Base-by-base conservation (phyloP, 1,140 invertebrate genomes). In the Trichoplusia ni region DNA sequence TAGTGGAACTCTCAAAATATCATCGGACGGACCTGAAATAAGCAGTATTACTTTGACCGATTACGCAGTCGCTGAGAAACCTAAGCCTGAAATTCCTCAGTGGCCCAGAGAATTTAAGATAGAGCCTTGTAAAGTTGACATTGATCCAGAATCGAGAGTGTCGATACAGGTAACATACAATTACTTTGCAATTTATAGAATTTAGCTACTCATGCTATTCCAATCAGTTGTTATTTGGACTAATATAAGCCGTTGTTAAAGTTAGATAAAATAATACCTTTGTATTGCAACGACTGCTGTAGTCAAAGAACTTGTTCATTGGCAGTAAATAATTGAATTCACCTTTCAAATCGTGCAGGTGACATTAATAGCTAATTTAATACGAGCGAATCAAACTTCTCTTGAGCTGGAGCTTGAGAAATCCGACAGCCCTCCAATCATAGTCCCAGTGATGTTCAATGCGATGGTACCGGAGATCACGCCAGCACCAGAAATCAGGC, bases 51-150 rank as follows among this genome's bases (percentile, higher is more conserved):
- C 80, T 6, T 59, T 90, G 19, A 60, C 31, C 3, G 85, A 89
- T 60, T 90, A 83, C 25, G 78, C 85, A 4, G 78, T 84, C 2
- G 64, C 77, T 4, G 75, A 77, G 9, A 64, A 33, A 9, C 79
- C 83, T 4, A 90, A 90, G 53, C 85, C 87, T 0, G 46, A 70
- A 53, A 42, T 87, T 3, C 84, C 86, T 1, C 78, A 82, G 29
- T 86, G 81, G 84, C 88, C 88, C 0, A 73, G 73, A 64, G 88
- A 90, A 51, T 90, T 90, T 56, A 67, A 75, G 16, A 86, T 90
- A 2, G 67, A 79, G 29, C 88, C 88, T 11, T 71, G 63, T 31
- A 89, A 82, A 59, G 75, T 89, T 16, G 51, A 71, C 18, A 83
- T 90, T 19, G 70, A 66, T 14, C 77, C 81, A 0, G 73, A 88